Base-by-base conservation (phyloP, 2,113 vertebrate species). In the Percina caprodes region DNA sequence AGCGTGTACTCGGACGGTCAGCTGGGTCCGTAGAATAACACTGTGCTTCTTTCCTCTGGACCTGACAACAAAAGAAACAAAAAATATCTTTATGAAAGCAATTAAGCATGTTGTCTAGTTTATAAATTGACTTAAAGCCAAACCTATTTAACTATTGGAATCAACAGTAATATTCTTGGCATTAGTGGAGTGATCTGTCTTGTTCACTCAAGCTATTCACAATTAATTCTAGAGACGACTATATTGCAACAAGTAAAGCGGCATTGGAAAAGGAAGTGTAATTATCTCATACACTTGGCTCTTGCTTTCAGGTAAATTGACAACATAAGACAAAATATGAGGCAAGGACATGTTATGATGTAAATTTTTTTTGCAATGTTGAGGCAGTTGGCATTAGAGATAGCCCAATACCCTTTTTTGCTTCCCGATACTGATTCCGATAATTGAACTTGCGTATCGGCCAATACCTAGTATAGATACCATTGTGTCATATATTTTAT, bases 11-110 rank as follows among this genome's bases (percentile, higher is more conserved):
- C 98, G 96, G 69, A 99, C 97, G 0, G 97, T 98, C 77, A 99
- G 95, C 92, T 99, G 97, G 48, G 97, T 99, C 60, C 98, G 95
- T 82, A 99, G 89, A 89, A 99, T 94, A 89, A 99, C 95, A 74
- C 97, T 98, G 91, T 99, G 97, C 83, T 99, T 99, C 94, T 97
- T 99, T 68, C 97, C 97, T 62, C 96, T 96, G 80, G 94, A 96
- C 96, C 89, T 94, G 49, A 21, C 3, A 67, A 55, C 68, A 10
- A 74, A 5, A 83, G 9, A 66, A 58, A 61, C 30, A 52, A 15
- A 23, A 24, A 16, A 58, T 46, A 35, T 51, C 35, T 61, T 69
- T 15, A 58, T 62, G 68, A 54, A 42, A 59, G 51, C 9, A 55
- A 14, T 3, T 1, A 30, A 52, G 24, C 26, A 18, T 23, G 6